Base-by-base conservation (phyloP, 2,888 invertebrate genomes). In the Hyppa rectilinea region DNA sequence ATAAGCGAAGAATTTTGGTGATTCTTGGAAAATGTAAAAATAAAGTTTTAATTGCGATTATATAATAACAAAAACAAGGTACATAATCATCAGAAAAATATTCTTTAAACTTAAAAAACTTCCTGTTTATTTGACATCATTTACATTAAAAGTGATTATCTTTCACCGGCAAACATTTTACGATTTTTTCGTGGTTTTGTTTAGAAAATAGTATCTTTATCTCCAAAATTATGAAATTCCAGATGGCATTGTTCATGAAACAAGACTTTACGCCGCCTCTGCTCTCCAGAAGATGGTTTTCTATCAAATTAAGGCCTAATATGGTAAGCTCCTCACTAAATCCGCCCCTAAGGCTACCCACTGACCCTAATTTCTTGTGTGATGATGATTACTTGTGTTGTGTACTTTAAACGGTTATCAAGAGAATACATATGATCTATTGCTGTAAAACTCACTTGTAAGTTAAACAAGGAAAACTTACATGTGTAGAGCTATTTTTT, bases 221-320 rank as follows among this genome's bases (percentile, higher is more conserved):
- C 58, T 55, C 14, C 5, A 34, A 49, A 45, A 9, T 43, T 50
- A n/a, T 38, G 12, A 10, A 52, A 66, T 92, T 92, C 38, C 85
- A 95, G 94, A 96, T 96, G 95, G 92, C 95, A 9, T 71, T 95
- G 40, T 95, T 93, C 65, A 87, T 92, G 86, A 96, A 95, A 71
- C 95, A 94, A 81, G 95, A 95, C 50, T 95, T 95, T 71, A 84
- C 86, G 0, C 95, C 95, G 0, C 93, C 94, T 0, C 34, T 95
- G 2, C 82, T 96, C 1, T 95, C 95, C 0, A 90, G 90, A 62
- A 91, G 87, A 91, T 96, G 95, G 95, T 76, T 96, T 4, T 90
- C 92, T 0, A 90, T 94, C n/a, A 93, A 94, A 78, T 92, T 92
- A 58, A 92, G 95, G 40, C 95, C 94, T 0, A 96, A 96, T 78